Conservation (phyloP, 1,140 invertebrate genomes). For the Trichonephila clavipes region DNA sequence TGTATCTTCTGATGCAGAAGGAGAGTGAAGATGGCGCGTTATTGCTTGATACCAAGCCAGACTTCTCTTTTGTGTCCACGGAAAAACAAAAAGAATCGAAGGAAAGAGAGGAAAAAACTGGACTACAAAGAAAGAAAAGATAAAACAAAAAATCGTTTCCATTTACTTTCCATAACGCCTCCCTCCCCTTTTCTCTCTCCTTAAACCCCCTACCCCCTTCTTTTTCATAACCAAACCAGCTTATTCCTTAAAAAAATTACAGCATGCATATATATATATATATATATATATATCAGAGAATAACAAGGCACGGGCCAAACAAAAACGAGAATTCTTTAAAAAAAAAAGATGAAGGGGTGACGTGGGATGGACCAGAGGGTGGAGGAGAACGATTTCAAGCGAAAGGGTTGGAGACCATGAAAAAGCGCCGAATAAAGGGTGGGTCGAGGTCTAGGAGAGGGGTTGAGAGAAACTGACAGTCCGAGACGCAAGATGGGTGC, state of each 20-base stretch:
- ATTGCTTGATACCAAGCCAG: constrained; percentile 11
- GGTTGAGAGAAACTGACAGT: constrained; percentile 41
- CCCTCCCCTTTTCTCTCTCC: background rate
- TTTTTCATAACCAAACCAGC: constrained; percentile 45
- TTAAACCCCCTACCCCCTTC: background rate
- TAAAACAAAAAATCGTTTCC: constrained; percentile 28
- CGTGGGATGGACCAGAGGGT: background rate
- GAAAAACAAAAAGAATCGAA: background rate
- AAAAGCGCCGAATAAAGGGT: constrained; percentile 1
- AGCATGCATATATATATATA: constrained; percentile 17
- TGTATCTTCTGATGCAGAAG: background rate
- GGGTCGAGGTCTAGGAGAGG: background rate
- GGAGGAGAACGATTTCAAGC: constrained; percentile 36
- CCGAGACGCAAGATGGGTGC: constrained; percentile 19
- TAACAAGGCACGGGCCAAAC: constrained; percentile 57
- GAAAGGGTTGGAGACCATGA: constrained; percentile 58
- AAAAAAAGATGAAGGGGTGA: constrained; percentile 9
- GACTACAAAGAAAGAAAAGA: background rate
- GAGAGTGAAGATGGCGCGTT: background rate
- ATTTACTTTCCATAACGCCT: constrained; percentile 11
- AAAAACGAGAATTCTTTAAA: constrained; percentile 48
- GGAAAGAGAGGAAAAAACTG: background rate
- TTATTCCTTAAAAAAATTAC: background rate
- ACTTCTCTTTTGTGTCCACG: background rate
- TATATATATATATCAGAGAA: constrained; percentile 28